Evolutionary conservation across 2,888 invertebrate species (phyloP).

Genomic region (Orchestes rusci): DNA sequence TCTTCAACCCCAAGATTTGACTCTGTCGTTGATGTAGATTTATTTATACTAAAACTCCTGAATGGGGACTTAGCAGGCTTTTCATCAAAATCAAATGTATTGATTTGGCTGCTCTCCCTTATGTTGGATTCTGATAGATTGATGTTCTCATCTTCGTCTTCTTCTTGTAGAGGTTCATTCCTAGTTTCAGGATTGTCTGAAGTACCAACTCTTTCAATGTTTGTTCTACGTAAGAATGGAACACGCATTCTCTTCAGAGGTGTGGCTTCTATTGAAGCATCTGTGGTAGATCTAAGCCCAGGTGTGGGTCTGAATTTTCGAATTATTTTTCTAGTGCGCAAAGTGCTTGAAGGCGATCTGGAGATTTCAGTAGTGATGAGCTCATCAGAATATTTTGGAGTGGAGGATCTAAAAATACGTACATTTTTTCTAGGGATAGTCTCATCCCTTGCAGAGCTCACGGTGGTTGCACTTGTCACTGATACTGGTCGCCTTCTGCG

Average conservation of each 20-base stretch:
- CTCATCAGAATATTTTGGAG: conserved; percentile 7
- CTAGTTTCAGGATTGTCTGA: neutral
- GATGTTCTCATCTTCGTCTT: conserved; percentile 41
- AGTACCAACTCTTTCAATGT: conserved; percentile 4
- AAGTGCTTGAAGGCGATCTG: neutral
- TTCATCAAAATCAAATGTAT: conserved; percentile 26
- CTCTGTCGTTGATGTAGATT: too few species aligned
- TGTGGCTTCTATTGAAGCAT: conserved; percentile 18
- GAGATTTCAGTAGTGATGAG: neutral
- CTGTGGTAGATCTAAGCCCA: neutral
- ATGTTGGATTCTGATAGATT: conserved; percentile 44
- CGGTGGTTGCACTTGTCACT: conserved; percentile 20
- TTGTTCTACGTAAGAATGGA: conserved; percentile 14
- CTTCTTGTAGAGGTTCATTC: conserved; percentile 10
- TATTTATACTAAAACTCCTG: neutral
- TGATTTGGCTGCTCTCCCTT: conserved; percentile 40
- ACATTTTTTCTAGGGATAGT: conserved; percentile 26
- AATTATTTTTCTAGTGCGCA: conserved; percentile 30
- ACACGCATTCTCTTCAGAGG: conserved; percentile 10
- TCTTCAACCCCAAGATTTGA: too few species aligned
- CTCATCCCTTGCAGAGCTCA: conserved; percentile 24
- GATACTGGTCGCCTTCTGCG: conserved; percentile 27
- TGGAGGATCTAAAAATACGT: conserved; percentile 23
- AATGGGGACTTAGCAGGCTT: conserved; percentile 21
- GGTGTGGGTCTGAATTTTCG: conserved; percentile 29